These are phyloP conservation scores for Latrodectus hesperus DNA, from an alignment of 2,888 invertebrate species.

Conservation along the genomic window DNA sequence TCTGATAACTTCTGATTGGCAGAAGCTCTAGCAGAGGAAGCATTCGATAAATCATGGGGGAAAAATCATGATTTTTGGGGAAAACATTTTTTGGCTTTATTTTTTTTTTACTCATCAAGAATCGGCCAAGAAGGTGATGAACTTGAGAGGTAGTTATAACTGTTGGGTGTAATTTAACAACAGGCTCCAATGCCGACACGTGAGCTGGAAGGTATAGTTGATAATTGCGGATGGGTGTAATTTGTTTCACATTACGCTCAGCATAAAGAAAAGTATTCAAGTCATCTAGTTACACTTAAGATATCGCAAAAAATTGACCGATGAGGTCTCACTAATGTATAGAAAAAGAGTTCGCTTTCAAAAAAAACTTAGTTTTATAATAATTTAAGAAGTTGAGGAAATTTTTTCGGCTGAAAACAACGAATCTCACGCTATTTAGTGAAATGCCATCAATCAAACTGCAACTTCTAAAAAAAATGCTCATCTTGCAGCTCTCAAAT, in stretches of 20 bases:
- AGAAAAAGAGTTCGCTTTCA: background rate
- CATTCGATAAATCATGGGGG: background rate
- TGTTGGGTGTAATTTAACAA: constrained; percentile 5
- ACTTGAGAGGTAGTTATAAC: background rate
- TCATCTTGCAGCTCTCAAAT: no score
- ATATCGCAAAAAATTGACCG: background rate
- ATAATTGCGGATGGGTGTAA: background rate
- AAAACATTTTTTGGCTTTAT: background rate
- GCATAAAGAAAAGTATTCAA: background rate
- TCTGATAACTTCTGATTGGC: constrained; percentile 26
- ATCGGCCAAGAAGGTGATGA: background rate
- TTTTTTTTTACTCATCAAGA: background rate
- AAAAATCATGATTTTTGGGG: background rate
- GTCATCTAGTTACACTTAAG: background rate
- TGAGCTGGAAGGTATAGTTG: background rate
- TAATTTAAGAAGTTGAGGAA: background rate
- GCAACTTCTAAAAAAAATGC: no score
- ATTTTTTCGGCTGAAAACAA: background rate
- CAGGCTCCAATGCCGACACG: background rate
- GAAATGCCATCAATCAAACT: no score
- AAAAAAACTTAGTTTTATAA: background rate
- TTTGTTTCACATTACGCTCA: background rate
- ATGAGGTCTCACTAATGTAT: background rate
- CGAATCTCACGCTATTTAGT: background rate
- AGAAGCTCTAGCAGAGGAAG: background rate